Evolutionary conservation across 2,797 vertebrate genomes (phyloP).

Genomic region (Enteromius thamalakanensis): DNA sequence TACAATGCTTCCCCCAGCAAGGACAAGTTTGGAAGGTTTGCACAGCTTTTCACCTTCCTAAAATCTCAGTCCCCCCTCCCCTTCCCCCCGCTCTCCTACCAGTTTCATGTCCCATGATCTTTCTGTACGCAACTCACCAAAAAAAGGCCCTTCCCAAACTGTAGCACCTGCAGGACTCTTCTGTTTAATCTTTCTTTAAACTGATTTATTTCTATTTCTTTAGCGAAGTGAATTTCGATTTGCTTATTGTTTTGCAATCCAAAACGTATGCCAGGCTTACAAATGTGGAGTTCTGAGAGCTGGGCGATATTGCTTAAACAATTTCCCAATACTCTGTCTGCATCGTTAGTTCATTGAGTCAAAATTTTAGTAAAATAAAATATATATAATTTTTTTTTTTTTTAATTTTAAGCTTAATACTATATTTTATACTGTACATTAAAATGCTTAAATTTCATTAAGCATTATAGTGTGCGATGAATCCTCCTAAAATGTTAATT

Average conservation of each 20-base stretch:
- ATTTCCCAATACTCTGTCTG: not conserved
- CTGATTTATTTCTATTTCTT: conserved; percentile 61
- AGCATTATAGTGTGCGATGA: not conserved
- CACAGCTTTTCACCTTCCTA: conserved; percentile 99
- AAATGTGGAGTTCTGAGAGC: conserved; percentile 10
- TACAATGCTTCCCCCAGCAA: conserved; percentile 99
- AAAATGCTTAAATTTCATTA: not conserved
- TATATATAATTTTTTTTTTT: too few species aligned
- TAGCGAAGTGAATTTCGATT: not conserved
- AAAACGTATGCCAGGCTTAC: not conserved
- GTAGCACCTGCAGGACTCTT: conserved; percentile 53
- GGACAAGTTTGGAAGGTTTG: conserved; percentile 99
- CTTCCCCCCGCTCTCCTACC: conserved; percentile 72
- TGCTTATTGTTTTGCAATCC: not conserved
- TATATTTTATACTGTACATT: not conserved
- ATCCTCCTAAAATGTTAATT: not conserved
- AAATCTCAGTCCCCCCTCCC: conserved; percentile 59
- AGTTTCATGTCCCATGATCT: conserved; percentile 84
- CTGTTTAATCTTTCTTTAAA: conserved; percentile 69
- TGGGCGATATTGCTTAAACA: conserved; percentile 13
- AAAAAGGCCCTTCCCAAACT: conserved; percentile 58
- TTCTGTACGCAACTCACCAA: conserved; percentile 74
- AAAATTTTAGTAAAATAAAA: too few species aligned
- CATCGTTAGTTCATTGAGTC: too few species aligned
- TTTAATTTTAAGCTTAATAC: too few species aligned